phyloP scores from a whole-genome alignment of 2,113 vertebrate genomes.

The Balaeniceps rex region DNA sequence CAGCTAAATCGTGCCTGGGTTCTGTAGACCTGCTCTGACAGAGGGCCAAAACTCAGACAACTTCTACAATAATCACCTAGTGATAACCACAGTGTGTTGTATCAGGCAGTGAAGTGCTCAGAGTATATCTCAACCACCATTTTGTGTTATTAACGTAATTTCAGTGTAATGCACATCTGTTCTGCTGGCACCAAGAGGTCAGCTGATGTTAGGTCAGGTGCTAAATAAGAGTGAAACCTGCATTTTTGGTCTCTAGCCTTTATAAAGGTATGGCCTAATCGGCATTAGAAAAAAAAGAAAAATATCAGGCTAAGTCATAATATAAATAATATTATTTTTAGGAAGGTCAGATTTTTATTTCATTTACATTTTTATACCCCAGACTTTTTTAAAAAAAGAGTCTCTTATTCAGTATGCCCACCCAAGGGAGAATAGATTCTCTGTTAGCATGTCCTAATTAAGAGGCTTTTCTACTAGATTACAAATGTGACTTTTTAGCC shows the following conservation, averaged over 20 bases:
- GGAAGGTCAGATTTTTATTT: neutral
- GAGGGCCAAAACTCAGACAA: neutral
- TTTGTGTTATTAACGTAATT: neutral
- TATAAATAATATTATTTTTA: neutral
- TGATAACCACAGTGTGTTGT: neutral
- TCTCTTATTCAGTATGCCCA: neutral
- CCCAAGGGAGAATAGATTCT: neutral
- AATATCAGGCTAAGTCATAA: neutral
- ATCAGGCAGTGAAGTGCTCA: neutral
- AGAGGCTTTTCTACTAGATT: neutral
- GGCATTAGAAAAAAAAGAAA: neutral
- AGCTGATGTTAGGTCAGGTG: neutral
- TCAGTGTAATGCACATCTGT: rapidly evolving
- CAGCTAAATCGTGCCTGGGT: neutral
- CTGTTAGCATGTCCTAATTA: neutral
- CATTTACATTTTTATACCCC: neutral
- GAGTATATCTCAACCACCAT: neutral
- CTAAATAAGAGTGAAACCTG: neutral
- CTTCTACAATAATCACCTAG: neutral
- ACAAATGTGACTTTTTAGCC: neutral
- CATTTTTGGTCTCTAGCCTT: neutral
- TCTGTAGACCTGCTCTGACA: neutral
- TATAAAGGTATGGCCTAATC: neutral
- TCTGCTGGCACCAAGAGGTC: neutral
- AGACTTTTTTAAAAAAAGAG: neutral